Evolutionary conservation across 2,888 invertebrate species (phyloP).

Genomic region (Camptogramma bilineatum): DNA sequence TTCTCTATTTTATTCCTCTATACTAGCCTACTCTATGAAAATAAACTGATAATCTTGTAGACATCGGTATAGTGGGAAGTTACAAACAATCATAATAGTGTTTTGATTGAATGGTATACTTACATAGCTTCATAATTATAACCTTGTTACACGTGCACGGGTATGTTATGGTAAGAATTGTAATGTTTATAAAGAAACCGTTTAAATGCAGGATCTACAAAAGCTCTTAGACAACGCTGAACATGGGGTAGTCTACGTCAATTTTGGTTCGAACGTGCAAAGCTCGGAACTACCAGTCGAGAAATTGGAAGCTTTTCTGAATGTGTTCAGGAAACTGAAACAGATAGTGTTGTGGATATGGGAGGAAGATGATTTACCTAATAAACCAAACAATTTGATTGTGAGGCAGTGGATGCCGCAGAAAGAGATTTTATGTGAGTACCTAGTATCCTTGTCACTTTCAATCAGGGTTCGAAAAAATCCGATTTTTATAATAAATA

Average conservation of each 20-base stretch:
- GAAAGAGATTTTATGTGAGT: conserved; percentile 85
- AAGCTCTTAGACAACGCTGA: conserved; percentile 78
- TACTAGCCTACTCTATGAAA: no score
- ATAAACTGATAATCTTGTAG: no score
- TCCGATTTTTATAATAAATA: no score
- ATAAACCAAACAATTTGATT: conserved; percentile 84
- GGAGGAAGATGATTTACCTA: conserved; percentile 82
- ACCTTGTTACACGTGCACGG: no score
- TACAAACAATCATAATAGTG: no score
- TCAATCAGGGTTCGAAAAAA: no score
- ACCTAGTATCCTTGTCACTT: no score
- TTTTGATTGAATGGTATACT: no score
- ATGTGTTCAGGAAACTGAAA: conserved; percentile 84
- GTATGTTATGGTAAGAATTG: no score
- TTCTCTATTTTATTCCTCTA: no score
- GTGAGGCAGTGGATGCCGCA: conserved; percentile 89
- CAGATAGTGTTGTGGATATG: conserved; percentile 89
- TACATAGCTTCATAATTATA: no score
- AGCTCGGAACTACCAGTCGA: conserved; percentile 81
- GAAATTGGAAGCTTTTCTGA: conserved; percentile 80
- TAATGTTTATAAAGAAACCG: background rate
- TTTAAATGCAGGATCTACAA: conserved; percentile 74
- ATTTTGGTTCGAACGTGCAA: conserved; percentile 86
- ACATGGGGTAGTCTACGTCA: conserved; percentile 85
- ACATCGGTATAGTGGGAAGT: no score